Evolutionary conservation across 2,888 invertebrate species (phyloP).

Genomic region (Parnassius smintheus): DNA sequence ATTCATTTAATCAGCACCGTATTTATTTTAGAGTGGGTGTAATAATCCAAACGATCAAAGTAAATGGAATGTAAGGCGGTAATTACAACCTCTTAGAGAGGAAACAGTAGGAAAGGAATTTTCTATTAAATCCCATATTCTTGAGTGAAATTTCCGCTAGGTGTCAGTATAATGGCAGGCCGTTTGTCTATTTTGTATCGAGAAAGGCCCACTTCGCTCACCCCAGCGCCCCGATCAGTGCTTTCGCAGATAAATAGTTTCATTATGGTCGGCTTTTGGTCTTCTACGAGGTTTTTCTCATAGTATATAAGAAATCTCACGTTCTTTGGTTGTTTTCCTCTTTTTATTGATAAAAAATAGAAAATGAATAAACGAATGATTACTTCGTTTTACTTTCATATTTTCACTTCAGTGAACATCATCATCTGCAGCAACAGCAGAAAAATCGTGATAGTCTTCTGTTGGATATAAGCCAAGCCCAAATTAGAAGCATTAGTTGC

Average conservation of each 20-base stretch:
- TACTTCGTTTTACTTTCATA: too few species aligned
- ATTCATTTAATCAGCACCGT: too few species aligned
- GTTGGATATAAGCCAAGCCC: too few species aligned
- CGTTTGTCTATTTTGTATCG: slow-evolving; percentile 29
- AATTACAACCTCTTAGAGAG: slow-evolving; percentile 7
- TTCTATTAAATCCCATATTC: slow-evolving; percentile 27
- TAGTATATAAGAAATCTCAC: slow-evolving; percentile 41
- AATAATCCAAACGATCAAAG: slow-evolving; percentile 5
- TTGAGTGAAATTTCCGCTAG: slow-evolving; percentile 27
- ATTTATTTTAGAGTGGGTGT: not conserved
- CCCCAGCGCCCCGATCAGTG: slow-evolving; percentile 50
- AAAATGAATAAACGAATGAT: too few species aligned
- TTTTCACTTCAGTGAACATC: too few species aligned
- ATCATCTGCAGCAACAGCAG: too few species aligned
- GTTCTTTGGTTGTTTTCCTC: not conserved
- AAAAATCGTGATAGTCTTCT: too few species aligned
- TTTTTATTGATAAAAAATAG: not conserved
- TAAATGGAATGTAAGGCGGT: slow-evolving; percentile 10
- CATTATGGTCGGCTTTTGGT: slow-evolving; percentile 66
- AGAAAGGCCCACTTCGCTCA: slow-evolving; percentile 48
- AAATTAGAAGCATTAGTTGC: too few species aligned
- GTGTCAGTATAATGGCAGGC: slow-evolving; percentile 34
- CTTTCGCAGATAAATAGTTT: slow-evolving; percentile 73
- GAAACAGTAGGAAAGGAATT: slow-evolving; percentile 17
- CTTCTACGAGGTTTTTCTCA: slow-evolving; percentile 45